Base-by-base conservation (phyloP, 2,888 invertebrate genomes). In the Dryobota labecula region DNA sequence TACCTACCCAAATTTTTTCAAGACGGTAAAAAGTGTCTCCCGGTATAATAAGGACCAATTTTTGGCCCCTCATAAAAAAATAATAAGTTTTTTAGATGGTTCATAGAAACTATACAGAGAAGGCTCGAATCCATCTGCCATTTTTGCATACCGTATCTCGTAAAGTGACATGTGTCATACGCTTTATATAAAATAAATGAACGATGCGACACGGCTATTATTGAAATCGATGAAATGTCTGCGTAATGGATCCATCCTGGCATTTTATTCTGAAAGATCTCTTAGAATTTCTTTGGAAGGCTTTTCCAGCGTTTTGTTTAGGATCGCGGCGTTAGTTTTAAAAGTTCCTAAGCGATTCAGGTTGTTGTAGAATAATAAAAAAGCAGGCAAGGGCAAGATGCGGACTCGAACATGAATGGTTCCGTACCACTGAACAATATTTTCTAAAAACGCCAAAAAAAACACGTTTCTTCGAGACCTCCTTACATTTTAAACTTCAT, bases 141-240 rank as follows among this genome's bases (percentile, higher is more conserved):
- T 76, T 76, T 76, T 51, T 49, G 30, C 27, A 38, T 41, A 76
- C 60, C 36, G 38, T 61, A 61, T 45, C 11, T 24, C n/a, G 5
- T 61, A 15, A 70, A 70, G 33, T 78, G 71, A 47, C 51, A 63
- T 47, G 5, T 78, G 62, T 63, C 71, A 61, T 58, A 30, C 36
- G 71, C 30, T 69, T 69, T 24, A 45, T 63, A 27, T 27, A 70
- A 70, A 70, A 70, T 24, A 63, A 70, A 75, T 58, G 57, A 75
- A 70, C 20, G 70, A 62, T 24, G 41, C 20, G 45, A 45, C 18
- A 41, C 13, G 6, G 9, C 45, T 53, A 24, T 41, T 51, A 58
- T 77, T 70, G 57, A 63, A 53, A 58, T 70, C 41, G 43, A 77
- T 63, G 57, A 41, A 58, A 70, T 58, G 18, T 43, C 51, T 41